Evolutionary conservation across 30 jellyfish, hydroid and myxozoan species (phyloP), one percentile per base, ranked within the genome.

Genomic region (Pelagia noctiluca): DNA sequence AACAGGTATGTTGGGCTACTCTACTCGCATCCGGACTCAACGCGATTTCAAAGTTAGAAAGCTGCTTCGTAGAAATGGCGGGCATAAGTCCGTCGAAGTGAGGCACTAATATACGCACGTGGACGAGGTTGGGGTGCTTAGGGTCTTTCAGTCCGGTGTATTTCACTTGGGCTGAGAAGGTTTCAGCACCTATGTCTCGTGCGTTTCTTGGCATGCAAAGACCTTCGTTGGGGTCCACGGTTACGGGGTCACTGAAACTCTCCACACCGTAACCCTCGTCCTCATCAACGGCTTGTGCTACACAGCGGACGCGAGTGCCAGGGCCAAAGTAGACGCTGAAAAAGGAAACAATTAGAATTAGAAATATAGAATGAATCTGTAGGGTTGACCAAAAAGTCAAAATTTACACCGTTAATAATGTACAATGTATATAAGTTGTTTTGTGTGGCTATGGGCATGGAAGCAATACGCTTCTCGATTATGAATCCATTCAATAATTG

Each of bases 131-230:
- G 33, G 91, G 91, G 47, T 88, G 97, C n/a, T 69, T 76, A 2
- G 87, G 86, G 75, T 94, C 96, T 34, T 82, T 70, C n/a, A 82
- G 72, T 53, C 99, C 97, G n/a, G 97, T 94, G 92, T 94, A 94
- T 31, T 68, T 78, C 77, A 92, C 96, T 76, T 94, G 99, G n/a
- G 96, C 99, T 0, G 99, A 94, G 90, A 94, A 94, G 5, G 99
- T 77, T 42, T 94, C 96, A 3, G 97, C 94, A 21, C 92, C 96
- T 42, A 94, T 88, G 67, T 82, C 96, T 23, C 97, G 81, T 19
- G 86, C 96, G 46, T 53, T 81, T 77, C 96, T 34, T 12, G 99
- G 97, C 90, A 83, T 83, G 73, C 99, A 94, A 23, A 94, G 87
- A 22, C 99, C 99, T 33, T 83, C 96, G 48, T 78, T 71, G 12